Conservation (phyloP, 2,888 invertebrate genomes). For the Andrena marginata region DNA sequence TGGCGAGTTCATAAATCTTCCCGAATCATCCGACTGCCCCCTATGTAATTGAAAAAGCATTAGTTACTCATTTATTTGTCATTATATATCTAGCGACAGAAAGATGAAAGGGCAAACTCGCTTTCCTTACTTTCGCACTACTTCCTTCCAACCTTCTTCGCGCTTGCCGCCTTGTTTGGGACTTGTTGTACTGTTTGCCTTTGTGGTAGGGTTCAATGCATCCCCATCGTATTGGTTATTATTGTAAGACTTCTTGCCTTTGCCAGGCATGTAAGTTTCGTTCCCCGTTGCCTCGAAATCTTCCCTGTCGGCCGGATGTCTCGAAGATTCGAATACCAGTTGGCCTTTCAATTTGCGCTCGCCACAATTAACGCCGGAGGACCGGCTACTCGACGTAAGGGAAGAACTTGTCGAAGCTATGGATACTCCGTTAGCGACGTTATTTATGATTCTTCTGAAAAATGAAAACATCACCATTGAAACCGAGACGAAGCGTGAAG, state of each 20-base stretch:
- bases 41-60: conserved; percentile 60
- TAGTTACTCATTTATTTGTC: not conserved
- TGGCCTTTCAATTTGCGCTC: conserved; percentile 86
- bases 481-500: not conserved
- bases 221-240: conserved; percentile 80
- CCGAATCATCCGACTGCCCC: conserved; percentile 83
- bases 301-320: conserved; percentile 91
- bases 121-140: conserved; percentile 91
- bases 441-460: conserved; percentile 75
- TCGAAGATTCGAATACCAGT: conserved; percentile 90
- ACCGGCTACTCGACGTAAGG: conserved; percentile 74
- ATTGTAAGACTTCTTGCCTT: conserved; percentile 82
- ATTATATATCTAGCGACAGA: not conserved
- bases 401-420: conserved; percentile 65
- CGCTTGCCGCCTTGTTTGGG: conserved; percentile 90
- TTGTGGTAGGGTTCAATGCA: conserved; percentile 76
- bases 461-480: not conserved
- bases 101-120: not conserved
- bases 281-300: conserved; percentile 91
- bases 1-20: conserved; percentile 85
- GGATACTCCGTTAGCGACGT: conserved; percentile 66
- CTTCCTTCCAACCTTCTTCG: conserved; percentile 99
- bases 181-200: conserved; percentile 87
- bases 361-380: conserved; percentile 70
- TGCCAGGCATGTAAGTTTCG: conserved; percentile 86